A percentile compares a stretch with the other conserved stretches of the same genome.
Evolutionary conservation across 2,888 invertebrate genomes (phyloP).

Genomic region (Amblyjoppa fuscipennis): DNA sequence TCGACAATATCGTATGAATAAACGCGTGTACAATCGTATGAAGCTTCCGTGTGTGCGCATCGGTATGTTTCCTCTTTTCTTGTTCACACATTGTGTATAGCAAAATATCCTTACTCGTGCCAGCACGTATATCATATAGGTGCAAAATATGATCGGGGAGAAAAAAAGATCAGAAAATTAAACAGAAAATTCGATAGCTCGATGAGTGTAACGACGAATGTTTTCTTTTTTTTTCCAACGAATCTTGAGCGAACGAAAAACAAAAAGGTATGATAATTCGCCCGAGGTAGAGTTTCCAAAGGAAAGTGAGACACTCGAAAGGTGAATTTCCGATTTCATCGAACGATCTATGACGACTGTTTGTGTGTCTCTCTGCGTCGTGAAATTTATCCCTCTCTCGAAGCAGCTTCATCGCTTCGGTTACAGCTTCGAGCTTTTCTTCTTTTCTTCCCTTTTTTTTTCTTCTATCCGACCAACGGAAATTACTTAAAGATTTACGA

Average conservation of each 20-base stretch:
- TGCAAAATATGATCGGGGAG: conserved; percentile 41
- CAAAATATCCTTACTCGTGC: conserved; percentile 68
- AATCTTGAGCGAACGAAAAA: conserved; percentile 36
- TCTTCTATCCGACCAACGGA: background rate
- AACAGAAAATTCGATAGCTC: conserved; percentile 48
- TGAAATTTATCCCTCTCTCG: background rate
- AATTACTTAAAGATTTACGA: background rate
- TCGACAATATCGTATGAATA: background rate
- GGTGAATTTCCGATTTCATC: conserved; percentile 48
- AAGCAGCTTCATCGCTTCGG: background rate
- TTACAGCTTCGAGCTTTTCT: background rate
- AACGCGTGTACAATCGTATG: conserved; percentile 33
- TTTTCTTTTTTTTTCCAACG: conserved; percentile 53
- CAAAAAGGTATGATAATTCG: conserved; percentile 29
- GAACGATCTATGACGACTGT: conserved; percentile 24
- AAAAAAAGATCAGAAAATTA: conserved; percentile 51
- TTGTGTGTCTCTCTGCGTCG: background rate
- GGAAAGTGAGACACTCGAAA: conserved; percentile 36
- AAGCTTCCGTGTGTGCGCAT: conserved; percentile 55
- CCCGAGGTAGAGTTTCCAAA: conserved; percentile 26
- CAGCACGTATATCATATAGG: conserved; percentile 59
- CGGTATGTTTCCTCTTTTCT: conserved; percentile 18
- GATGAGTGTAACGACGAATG: conserved; percentile 65
- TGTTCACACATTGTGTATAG: conserved; percentile 39
- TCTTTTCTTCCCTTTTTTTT: background rate